Base-by-base conservation (phyloP, 2,888 invertebrate species). In the Macaria liturata region DNA sequence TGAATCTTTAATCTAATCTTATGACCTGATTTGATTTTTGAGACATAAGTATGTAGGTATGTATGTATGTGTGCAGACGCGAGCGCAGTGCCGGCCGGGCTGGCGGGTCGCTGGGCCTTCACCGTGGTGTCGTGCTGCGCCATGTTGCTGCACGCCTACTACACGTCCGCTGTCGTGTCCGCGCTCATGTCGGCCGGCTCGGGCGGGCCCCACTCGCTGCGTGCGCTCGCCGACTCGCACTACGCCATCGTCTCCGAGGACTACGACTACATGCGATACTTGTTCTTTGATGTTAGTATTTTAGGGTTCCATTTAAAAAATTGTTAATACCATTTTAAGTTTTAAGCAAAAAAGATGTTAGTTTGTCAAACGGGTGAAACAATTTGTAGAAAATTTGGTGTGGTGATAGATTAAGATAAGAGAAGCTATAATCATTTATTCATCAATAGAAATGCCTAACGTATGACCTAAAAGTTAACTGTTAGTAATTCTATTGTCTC, bases 81-180 rank as follows among this genome's bases (percentile, higher is more conserved):
- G 32, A 81, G 83, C 49, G 84, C 84, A 20, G 88, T 90, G 0
- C 89, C 89, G 0, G 68, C 75, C 51, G 80, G 86, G 3, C 57
- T 76, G 6, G 82, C 89, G 30, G 89, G 88, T 0, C 75, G 89
- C 0, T 80, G 83, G 76, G 79, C 83, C 0, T 90, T 90, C 67
- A 69, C 78, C 1, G 83, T 86, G 0, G 64, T 89, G 3, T 89
- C 89, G 0, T 62, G 84, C 6, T 82, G 82, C 5, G 80, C 88
- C 0, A 90, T 90, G 88, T 64, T 90, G 40, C 81, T 90, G 0
- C 85, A 90, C 53, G 87, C 89, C 0, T 89, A 89, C 68, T 90
- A 90, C 62, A 86, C 89, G 0, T 89, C 88, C 0, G 88, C 89
- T 3, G 84, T 90, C 2, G 88, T 90, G 1, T 90, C 89, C 0